A percentile compares a stretch with the other conserved stretches of the same genome.
Conservation (phyloP, 2,113 vertebrate genomes). For the Mirounga angustirostris region DNA sequence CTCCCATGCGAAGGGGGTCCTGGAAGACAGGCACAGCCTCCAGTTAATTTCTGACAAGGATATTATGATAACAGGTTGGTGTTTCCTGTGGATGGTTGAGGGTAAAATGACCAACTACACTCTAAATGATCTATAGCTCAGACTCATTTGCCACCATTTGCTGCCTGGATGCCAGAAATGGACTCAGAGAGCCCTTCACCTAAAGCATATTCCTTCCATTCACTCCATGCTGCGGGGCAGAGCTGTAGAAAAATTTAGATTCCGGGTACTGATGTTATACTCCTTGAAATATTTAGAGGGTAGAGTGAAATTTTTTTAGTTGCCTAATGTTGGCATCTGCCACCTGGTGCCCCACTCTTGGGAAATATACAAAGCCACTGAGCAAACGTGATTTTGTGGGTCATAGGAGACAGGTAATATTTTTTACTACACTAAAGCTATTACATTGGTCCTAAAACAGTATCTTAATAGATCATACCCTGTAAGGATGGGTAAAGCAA, state of each 20-base stretch:
- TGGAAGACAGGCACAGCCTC: neutral
- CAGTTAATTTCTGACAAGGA: neutral
- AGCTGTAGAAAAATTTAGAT: neutral
- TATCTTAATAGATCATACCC: neutral
- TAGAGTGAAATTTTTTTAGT: neutral
- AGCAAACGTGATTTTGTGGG: neutral
- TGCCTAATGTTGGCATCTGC: neutral
- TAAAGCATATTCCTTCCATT: neutral
- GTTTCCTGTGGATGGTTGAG: neutral
- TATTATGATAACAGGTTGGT: neutral
- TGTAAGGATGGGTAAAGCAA: neutral
- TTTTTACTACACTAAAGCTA: neutral
- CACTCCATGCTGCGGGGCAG: neutral
- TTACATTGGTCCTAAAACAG: neutral
- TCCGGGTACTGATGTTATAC: neutral
- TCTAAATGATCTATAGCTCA: neutral
- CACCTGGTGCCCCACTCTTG: neutral
- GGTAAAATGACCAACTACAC: neutral
- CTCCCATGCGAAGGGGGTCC: neutral
- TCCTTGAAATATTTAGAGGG: slow-evolving; percentile 36
- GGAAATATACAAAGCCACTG: neutral
- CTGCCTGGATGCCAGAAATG: neutral
- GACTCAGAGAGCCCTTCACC: neutral
- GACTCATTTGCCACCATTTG: neutral
- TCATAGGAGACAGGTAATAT: neutral